Evolutionary conservation across 1,140 invertebrate genomes (phyloP), one percentile per base, ranked within the genome.

Genomic region (Zophobas morio): DNA sequence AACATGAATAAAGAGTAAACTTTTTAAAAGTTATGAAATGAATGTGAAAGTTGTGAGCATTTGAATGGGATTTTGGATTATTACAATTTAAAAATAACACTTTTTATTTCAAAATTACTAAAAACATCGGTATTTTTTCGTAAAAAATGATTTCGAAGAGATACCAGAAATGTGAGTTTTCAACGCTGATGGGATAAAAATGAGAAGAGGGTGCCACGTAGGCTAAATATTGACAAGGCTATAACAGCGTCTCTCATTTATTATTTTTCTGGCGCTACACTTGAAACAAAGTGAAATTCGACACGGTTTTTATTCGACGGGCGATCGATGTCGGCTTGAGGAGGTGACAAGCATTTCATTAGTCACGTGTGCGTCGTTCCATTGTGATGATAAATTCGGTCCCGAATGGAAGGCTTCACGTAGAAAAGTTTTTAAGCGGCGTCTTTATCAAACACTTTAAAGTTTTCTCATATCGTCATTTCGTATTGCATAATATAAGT

Each of bases 381-480:
- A 66, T 66, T 66, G 60, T 66, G 60, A 66, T 66, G 60, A 66
- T 66, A 66, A 66, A 66, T 66, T 42, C 39, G 39, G 60, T 39
- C 33, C 20, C 60, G 49, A 51, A 51, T 51, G 49, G 49, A 66
- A 42, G 60, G 33, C 37, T 66, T 40, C 37, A 40, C 60, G 39
- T 42, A 66, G 33, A 66, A 66, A 57, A 66, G 37, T 66, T 66
- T 63, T 66, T 66, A 66, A 66, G 39, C 60, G 42, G 2, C 60
- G 60, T 42, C 60, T 66, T 66, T 66, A 66, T 66, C 60, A 66
- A 66, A 66, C 60, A 66, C 36, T 66, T 66, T 66, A 66, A 66
- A 66, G 60, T 66, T 66, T 66, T 66, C 60, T 66, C 60, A 66
- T 66, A 66, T 66, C 60, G 39, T 66, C 60, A 66, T 66, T 40